phyloP scores from a whole-genome alignment of 2,888 invertebrate species.

The Lymantria dispar region DNA sequence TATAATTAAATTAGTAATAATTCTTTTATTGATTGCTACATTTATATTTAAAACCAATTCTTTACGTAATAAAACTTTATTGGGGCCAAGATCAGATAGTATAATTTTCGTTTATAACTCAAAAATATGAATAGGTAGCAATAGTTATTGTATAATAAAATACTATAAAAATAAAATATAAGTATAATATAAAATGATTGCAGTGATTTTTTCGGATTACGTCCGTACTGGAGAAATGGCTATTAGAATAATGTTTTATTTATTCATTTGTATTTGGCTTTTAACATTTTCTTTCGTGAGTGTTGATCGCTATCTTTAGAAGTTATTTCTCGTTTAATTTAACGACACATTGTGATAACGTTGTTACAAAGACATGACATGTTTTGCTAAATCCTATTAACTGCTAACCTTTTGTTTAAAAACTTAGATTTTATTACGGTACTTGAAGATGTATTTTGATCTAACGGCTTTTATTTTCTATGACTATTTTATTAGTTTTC shows the following conservation, averaged over 20 bases:
- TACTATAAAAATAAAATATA: not conserved
- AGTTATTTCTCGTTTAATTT: constrained; percentile 23
- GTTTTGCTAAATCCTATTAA: constrained; percentile 11
- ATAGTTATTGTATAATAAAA: not conserved
- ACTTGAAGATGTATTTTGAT: not conserved
- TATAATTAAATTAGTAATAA: constrained; percentile 1
- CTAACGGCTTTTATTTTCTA: not conserved
- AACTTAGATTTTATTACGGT: not conserved
- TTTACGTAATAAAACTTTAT: constrained; percentile 2
- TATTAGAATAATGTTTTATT: constrained; percentile 10
- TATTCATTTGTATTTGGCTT: constrained; percentile 5
- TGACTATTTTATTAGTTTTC: not conserved
- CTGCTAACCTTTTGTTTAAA: not conserved
- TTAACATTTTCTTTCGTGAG: constrained; percentile 2
- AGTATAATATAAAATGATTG: constrained; percentile 11
- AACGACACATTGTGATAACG: constrained; percentile 22
- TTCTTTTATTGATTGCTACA: constrained; percentile 1
- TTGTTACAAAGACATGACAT: constrained; percentile 8
- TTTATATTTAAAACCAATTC: constrained; percentile 1
- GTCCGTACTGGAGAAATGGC: not conserved
- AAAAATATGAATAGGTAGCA: constrained; percentile 3
- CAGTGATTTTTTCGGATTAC: constrained; percentile 15
- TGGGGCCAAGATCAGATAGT: not conserved
- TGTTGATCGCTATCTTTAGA: constrained; percentile 5
- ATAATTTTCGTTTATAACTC: not conserved